Evolutionary conservation across 2,113 vertebrate species (phyloP).

Genomic region (Tautogolabrus adspersus): DNA sequence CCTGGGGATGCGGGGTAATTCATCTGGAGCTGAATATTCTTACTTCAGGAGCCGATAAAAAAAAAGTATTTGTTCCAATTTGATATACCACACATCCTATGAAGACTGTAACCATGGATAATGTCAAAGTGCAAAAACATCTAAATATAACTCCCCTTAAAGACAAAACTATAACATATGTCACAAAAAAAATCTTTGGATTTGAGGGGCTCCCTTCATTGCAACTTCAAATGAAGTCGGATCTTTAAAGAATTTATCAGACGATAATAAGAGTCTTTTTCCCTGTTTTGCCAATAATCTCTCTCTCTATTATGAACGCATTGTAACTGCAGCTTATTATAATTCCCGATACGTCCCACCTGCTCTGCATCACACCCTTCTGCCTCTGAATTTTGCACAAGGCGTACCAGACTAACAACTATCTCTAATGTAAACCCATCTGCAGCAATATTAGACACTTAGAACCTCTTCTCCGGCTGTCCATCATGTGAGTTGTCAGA

Average conservation of each 20-base stretch:
- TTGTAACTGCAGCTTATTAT: background rate
- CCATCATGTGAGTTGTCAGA: background rate
- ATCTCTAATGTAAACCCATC: background rate
- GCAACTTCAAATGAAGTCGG: background rate
- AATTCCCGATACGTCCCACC: background rate
- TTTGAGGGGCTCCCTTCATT: background rate
- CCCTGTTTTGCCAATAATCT: no score
- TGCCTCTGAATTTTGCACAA: background rate
- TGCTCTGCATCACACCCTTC: background rate
- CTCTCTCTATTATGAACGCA: background rate
- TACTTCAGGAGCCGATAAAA: conserved; percentile 39
- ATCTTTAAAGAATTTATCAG: no score
- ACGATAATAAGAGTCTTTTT: no score
- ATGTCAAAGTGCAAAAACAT: no score
- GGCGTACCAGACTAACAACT: background rate
- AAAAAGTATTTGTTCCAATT: conserved; percentile 14
- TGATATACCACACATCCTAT: conserved; percentile 9
- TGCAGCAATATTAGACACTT: background rate
- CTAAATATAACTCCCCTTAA: background rate
- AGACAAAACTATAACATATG: background rate
- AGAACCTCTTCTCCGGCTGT: background rate
- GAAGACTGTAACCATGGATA: background rate
- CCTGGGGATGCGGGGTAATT: conserved; percentile 59
- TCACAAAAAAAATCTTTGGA: no score
- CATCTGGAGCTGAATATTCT: conserved; percentile 61